Evolutionary conservation across 2,797 vertebrate genomes (phyloP), one percentile per base, ranked within the genome.

Genomic region (Tinamus major): DNA sequence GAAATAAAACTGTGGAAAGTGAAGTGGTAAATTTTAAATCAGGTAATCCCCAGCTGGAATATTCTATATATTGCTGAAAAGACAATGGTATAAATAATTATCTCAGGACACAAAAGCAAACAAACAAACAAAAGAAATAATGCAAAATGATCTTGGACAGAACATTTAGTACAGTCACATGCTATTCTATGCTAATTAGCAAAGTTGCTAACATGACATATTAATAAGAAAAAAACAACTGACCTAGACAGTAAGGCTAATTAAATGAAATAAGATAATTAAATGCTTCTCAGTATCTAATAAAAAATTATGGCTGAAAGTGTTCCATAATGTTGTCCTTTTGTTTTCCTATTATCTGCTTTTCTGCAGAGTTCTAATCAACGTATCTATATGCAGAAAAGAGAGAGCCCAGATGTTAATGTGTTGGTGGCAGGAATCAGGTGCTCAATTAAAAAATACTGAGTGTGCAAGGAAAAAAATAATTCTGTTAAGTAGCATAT

Each of bases 261-360:
- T 98, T 97, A 98, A 96, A 96, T 90, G 96, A 97, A 97, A 91
- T 93, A 97, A 97, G 89, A 93, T 97, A 97, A 98, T 97, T 97
- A 98, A 97, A 96, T 92, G 87, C 95, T 95, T 97, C 94, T 97
- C 84, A 97, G 96, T 95, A 96, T 95, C 88, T 96, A 97, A 97
- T 96, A 92, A 97, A 97, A 96, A 97, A 96, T 80, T 87, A 96
- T 27, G 94, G 91, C 92, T 97, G 95, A 86, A 97, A 97, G 80
- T 97, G 96, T 97, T 97, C 93, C 94, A 96, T 93, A 97, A 95
- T 93, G 95, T 93, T 97, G 96, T 92, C 94, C 96, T 97, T 96
- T 97, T 96, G 92, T 95, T 96, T 96, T 93, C 88, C 39, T 85
- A 93, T 91, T 96, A 93, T 87, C 91, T 93, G 82, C 51, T 97